Evolutionary conservation across 2,888 invertebrate genomes (phyloP).

Genomic region (Graphium colonna): DNA sequence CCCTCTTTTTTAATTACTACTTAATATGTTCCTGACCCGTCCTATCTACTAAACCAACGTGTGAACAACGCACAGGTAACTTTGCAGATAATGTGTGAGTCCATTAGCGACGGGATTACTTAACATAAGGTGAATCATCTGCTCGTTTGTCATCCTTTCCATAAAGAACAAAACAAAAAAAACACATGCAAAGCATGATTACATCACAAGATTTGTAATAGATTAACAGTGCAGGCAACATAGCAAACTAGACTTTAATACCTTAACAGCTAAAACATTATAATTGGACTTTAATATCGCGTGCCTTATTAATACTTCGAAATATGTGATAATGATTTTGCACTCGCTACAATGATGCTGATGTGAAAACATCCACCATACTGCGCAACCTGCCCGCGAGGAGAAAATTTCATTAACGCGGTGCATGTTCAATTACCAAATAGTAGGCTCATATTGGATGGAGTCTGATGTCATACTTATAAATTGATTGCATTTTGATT

Average conservation of each 20-base stretch:
- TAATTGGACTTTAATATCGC: neutral
- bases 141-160: no score
- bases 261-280: no score
- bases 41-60: no score
- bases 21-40: no score
- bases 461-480: slow-evolving; percentile 36
- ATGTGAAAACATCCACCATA: slow-evolving; percentile 20
- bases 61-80: neutral
- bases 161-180: no score
- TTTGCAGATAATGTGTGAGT: no score
- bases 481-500: slow-evolving; percentile 10
- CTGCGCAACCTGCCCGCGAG: slow-evolving; percentile 31
- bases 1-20: no score
- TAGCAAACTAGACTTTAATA: no score
- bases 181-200: neutral
- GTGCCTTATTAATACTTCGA: neutral
- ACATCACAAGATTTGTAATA: neutral
- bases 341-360: slow-evolving; percentile 6
- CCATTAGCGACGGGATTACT: no score
- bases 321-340: slow-evolving; percentile 6
- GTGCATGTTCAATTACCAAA: slow-evolving; percentile 67
- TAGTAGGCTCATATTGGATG: slow-evolving; percentile 44
- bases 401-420: slow-evolving; percentile 63
- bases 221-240: no score
- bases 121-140: no score